Evolutionary conservation across 2,888 invertebrate species (phyloP).

Genomic region (Sericinus montela): DNA sequence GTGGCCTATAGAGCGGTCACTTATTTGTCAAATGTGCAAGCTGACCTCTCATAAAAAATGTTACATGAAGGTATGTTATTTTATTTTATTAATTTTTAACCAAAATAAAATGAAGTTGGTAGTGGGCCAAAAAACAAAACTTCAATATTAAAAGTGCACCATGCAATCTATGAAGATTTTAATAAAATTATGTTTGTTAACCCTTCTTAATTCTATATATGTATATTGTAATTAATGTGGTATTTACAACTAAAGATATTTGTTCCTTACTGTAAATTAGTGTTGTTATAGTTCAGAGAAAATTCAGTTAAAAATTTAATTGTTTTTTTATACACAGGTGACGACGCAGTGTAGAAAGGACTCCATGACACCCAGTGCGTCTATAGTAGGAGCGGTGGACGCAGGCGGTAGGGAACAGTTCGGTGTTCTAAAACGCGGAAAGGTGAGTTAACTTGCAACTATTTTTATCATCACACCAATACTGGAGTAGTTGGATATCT

Average conservation of each 20-base stretch:
- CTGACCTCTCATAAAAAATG: slow-evolving; percentile 97
- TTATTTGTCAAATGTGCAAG: slow-evolving; percentile 88
- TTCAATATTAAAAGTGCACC: too few relatives aligned
- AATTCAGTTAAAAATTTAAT: too few relatives aligned
- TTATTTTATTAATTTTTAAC: neutral
- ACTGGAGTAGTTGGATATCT: too few relatives aligned
- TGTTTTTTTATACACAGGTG: slow-evolving; percentile 48
- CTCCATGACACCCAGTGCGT: slow-evolving; percentile 51
- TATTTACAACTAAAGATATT: too few relatives aligned
- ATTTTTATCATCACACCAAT: neutral
- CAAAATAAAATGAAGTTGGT: too few relatives aligned
- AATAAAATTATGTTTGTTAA: too few relatives aligned
- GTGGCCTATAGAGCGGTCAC: slow-evolving; percentile 96
- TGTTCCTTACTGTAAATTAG: too few relatives aligned
- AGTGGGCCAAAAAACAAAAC: too few relatives aligned
- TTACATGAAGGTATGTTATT: slow-evolving; percentile 82
- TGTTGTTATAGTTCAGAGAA: too few relatives aligned
- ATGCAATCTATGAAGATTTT: too few relatives aligned
- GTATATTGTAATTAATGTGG: too few relatives aligned
- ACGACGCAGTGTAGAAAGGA: slow-evolving; percentile 66
- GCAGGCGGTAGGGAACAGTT: slow-evolving; percentile 65
- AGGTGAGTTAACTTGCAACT: slow-evolving; percentile 36
- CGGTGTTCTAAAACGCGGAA: slow-evolving; percentile 55
- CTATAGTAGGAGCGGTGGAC: slow-evolving; percentile 76
- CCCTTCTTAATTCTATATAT: too few relatives aligned